Evolutionary conservation across 2,888 invertebrate species (phyloP).

Genomic region (Neria commutata): DNA sequence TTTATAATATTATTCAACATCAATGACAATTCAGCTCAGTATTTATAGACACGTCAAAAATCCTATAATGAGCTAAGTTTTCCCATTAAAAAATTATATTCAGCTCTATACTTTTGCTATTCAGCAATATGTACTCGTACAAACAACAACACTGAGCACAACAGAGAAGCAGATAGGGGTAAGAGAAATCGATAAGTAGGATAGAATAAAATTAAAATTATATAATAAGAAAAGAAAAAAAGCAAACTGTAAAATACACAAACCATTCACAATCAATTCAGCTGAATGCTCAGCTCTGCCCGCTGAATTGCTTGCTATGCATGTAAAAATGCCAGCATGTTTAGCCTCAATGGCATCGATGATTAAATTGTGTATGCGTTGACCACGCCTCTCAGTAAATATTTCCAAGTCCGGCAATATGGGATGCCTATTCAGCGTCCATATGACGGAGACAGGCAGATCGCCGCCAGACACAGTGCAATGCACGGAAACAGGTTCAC

Average conservation of each 20-base stretch:
- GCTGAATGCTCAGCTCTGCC: slow-evolving; percentile 73
- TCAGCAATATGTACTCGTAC: no score
- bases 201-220: slow-evolving; percentile 8
- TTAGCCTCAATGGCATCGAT: slow-evolving; percentile 72
- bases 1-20: not conserved
- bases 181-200: not conserved
- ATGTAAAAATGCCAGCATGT: slow-evolving; percentile 78
- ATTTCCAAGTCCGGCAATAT: slow-evolving; percentile 56
- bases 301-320: slow-evolving; percentile 75
- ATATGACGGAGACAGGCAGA: slow-evolving; percentile 76
- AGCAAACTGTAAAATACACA: slow-evolving; percentile 37
- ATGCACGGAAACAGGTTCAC: slow-evolving; percentile 67
- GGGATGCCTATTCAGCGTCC: slow-evolving; percentile 70
- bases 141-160: slow-evolving; percentile 15
- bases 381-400: slow-evolving; percentile 60
- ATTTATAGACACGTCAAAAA: not conserved
- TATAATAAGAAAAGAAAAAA: slow-evolving; percentile 39
- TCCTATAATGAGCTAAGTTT: no score
- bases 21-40: slow-evolving; percentile 11
- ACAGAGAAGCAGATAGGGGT: not conserved
- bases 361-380: slow-evolving; percentile 66
- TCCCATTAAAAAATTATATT: not conserved
- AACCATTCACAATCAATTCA: slow-evolving; percentile 76
- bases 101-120: no score
- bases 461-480: slow-evolving; percentile 79